phyloP scores from a whole-genome alignment of 2,888 invertebrate species.

The Venusia cambrica region DNA sequence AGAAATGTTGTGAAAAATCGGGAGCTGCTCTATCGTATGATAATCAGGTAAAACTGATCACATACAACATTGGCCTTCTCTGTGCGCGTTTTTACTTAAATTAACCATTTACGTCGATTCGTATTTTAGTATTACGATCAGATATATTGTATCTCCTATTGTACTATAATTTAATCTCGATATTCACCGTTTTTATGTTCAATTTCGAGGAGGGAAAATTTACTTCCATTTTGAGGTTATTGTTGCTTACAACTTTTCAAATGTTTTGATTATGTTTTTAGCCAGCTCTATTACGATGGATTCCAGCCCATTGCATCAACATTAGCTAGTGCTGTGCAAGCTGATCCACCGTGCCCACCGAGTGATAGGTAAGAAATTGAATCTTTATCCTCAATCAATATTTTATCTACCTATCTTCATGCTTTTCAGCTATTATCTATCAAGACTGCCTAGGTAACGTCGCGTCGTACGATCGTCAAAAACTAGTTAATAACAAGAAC shows the following conservation, averaged over 20 bases:
- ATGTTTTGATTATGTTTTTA: slow-evolving; percentile 52
- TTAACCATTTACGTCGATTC: no score
- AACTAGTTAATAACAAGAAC: no score
- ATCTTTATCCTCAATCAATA: not conserved
- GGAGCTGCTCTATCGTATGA: slow-evolving; percentile 93
- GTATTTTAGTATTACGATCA: no score
- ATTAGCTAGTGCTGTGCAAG: slow-evolving; percentile 90
- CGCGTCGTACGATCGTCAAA: no score
- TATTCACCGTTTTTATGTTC: no score
- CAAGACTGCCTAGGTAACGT: no score
- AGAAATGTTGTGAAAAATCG: slow-evolving; percentile 93
- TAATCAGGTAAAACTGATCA: slow-evolving; percentile 86
- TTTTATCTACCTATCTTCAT: no score
- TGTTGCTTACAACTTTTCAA: slow-evolving; percentile 7
- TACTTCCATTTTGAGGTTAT: slow-evolving; percentile 21
- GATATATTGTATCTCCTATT: no score
- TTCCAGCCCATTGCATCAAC: slow-evolving; percentile 95
- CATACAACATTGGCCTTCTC: no score
- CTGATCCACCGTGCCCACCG: slow-evolving; percentile 95
- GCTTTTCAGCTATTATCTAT: no score
- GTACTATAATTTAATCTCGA: no score
- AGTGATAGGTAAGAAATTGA: slow-evolving; percentile 86
- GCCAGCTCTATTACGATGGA: slow-evolving; percentile 98
- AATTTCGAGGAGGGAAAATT: not conserved
- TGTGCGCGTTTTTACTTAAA: no score